Evolutionary conservation across 2,888 invertebrate genomes (phyloP), one percentile per base, ranked within the genome.

Genomic region (Melanostoma mellinum): DNA sequence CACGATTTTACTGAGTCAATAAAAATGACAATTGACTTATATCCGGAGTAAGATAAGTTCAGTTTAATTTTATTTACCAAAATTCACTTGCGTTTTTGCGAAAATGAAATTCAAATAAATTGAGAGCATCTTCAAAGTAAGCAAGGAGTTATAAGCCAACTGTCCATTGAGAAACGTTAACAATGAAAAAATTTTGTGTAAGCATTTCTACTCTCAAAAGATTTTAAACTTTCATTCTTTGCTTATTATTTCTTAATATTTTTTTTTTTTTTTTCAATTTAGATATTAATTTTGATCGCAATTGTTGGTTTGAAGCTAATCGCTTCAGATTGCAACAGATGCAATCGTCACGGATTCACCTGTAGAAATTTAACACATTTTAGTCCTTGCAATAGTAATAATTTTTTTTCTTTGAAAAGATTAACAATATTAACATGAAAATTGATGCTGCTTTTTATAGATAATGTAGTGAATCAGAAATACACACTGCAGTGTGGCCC

Each of bases 291-390:
- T 46, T 32, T 78, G 9, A 10, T 73, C 8, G 50, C 33, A 8
- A 2, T 46, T 36, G 35, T 50, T 55, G 20, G 44, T 35, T 6
- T 63, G 9, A 44, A 36, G 2, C 6, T 55, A 5, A 86, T 87
- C 6, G 85, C 85, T 4, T 88, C 87, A n/a, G 65, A 44, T 9
- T 90, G 90, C 53, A 86, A 86, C 4, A 46, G 38, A 2, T 90
- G 90, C 65, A 86, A 82, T n/a, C 0, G 4, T 5, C 32, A 68
- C 1, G 53, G 87, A 0, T 79, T 87, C 6, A 85, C 88, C 46
- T 90, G 90, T 69, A 35, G 85, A 3, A 73, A 60, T 40, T 75
- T 84, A 9, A 87, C 32, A 1, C 48, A 85, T 2, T 89, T 87
- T 40, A 80, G 20, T 20, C 20, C 20, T 20, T 20, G 20, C 20